Percentiles rank a stretch among this genome's conserved stretches.
Evolutionary conservation across 2,797 vertebrate species (phyloP).

Genomic region (Crenuchus spilurus): DNA sequence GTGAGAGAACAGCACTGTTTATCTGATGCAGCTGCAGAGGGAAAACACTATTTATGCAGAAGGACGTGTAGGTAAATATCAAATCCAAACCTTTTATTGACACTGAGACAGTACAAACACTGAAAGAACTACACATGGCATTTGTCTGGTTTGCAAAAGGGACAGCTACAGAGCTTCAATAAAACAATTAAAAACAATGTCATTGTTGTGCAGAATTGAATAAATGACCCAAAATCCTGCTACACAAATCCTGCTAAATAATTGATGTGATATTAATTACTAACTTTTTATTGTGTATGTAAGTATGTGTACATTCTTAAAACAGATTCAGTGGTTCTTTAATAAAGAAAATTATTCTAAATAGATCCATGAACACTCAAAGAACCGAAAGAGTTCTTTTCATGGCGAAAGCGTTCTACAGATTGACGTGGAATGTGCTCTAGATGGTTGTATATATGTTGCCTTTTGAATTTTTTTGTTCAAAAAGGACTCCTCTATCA

Average conservation of each 20-base stretch:
- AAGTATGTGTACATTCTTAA: conserved; percentile 3
- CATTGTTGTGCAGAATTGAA: neutral
- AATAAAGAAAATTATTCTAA: no score
- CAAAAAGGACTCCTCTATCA: no score
- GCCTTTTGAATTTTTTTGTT: no score
- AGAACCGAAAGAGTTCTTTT: no score
- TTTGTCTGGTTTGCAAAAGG: neutral
- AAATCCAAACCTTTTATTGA: conserved; percentile 6
- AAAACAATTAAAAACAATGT: neutral
- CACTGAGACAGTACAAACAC: neutral
- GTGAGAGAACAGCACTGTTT: neutral
- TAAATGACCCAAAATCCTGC: neutral
- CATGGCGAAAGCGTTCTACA: no score
- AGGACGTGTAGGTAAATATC: conserved; percentile 1
- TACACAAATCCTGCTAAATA: neutral
- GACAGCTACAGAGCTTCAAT: neutral
- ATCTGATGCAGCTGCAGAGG: neutral
- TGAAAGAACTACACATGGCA: neutral
- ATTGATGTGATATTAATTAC: neutral
- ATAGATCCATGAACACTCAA: no score
- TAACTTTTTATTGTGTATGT: neutral
- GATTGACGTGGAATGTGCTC: no score
- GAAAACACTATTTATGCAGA: neutral
- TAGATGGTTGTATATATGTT: no score
- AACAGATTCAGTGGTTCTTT: no score